Evolutionary conservation across 2,888 invertebrate species (phyloP), one percentile per base, ranked within the genome.

Genomic region (Agrotis segetum): DNA sequence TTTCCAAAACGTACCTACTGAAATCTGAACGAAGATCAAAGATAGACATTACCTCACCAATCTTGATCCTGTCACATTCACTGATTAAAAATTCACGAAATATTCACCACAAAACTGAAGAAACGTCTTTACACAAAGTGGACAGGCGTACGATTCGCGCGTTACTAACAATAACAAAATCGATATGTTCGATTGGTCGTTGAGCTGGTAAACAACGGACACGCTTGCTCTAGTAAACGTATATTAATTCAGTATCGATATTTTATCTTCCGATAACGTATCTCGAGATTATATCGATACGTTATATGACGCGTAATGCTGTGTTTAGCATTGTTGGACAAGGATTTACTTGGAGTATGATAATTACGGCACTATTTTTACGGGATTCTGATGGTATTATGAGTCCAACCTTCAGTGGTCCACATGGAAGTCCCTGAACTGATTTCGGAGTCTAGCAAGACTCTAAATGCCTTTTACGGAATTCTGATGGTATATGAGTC

Each of bases 241-340:
- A 78, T 67, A 86, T 85, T 88, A 86, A 86, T 87, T 85, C 73
- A 77, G 74, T 89, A 90, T 90, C 90, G 59, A 77, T 1, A 9
- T 13, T 49, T 77, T 82, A 79, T 77, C 79, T 66, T 17, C 17
- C 66, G 85, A 82, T 84, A 79, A 60, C 63, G 2, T 87, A 85
- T 83, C 85, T 63, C 49, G n/a, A 34, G 70, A 84, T 72, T 40
- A 72, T 74, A 74, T 82, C 76, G 65, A 73, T 77, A 53, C 24
- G 29, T 53, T 73, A 53, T 61, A 65, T 79, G 73, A 82, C 73
- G 83, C 62, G 24, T 74, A 60, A 62, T 78, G 59, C 21, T 21
- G 50, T 61, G 82, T 67, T 64, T 53, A 60, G 29, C 14, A 56
- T 14, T 69, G 80, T 47, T 29, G 24, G 58, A 59, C 58, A 59